These are phyloP conservation scores for Agrypnus murinus DNA, from an alignment of 2,888 invertebrate species.

Conservation along the genomic window DNA sequence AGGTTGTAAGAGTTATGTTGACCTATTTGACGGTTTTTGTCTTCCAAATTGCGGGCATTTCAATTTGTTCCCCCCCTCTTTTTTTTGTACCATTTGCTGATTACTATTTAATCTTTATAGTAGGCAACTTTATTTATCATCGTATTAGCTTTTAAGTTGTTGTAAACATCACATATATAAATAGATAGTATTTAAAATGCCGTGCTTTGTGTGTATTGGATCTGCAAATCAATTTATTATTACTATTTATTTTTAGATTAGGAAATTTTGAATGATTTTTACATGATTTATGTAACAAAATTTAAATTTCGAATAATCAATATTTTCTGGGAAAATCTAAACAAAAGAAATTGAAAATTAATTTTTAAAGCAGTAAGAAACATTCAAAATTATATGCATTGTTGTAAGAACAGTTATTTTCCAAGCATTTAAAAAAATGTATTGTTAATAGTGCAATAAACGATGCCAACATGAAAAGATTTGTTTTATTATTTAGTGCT, in stretches of 20 bases:
- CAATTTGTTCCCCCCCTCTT: too few relatives aligned
- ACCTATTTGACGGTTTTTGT: slow-evolving; percentile 51
- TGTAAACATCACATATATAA: neutral
- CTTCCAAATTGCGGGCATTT: slow-evolving; percentile 54
- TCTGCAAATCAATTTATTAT: slow-evolving; percentile 26
- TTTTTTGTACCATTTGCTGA: too few relatives aligned
- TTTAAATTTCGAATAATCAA: neutral
- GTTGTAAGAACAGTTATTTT: slow-evolving; percentile 72
- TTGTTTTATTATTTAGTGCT: slow-evolving; percentile 70
- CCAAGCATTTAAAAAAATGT: slow-evolving; percentile 69
- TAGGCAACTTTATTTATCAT: slow-evolving; percentile 19
- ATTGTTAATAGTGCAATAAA: slow-evolving; percentile 70
- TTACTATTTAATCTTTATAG: neutral
- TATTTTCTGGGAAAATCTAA: neutral
- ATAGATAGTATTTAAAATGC: slow-evolving; percentile 3
- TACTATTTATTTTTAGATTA: slow-evolving; percentile 50
- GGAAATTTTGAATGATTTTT: slow-evolving; percentile 56
- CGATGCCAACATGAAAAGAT: slow-evolving; percentile 62
- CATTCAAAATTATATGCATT: slow-evolving; percentile 57
- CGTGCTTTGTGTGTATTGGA: slow-evolving; percentile 27
- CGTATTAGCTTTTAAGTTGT: slow-evolving; percentile 19
- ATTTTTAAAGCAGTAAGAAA: slow-evolving; percentile 44
- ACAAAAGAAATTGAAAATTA: slow-evolving; percentile 7
- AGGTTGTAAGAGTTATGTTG: slow-evolving; percentile 51
- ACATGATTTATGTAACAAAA: slow-evolving; percentile 9